Evolutionary conservation across 2,888 invertebrate species (phyloP), one percentile per base, ranked within the genome.

Genomic region (Germaria angustata): DNA sequence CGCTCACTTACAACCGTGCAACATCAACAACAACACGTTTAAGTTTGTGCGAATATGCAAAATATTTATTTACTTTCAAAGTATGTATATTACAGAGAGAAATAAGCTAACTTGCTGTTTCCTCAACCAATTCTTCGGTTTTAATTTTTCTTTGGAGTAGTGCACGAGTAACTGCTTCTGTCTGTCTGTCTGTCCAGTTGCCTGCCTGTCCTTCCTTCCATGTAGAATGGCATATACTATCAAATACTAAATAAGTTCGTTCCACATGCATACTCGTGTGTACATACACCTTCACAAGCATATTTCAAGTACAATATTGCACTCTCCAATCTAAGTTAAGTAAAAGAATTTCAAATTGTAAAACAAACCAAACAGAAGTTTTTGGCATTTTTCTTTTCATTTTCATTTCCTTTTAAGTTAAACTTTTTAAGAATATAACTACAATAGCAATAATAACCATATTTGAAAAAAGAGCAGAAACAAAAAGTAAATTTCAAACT

Each of bases 311-410:
- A 59, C 57, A 51, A 59, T 73, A 71, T 59, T 71, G 76, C 55
- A 59, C 63, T 65, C 59, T 63, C 55, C 66, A 68, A 73, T 73
- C 53, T 39, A 77, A 69, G 68, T 72, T 63, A 78, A 78, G 78
- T 81, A 73, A 73, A 81, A 57, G 73, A 78, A 78, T 78, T 81
- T 55, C 49, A 78, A 73, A 73, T 75, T 81, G 73, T 69, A 78
- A 78, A 81, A 81, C 81, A 78, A 77, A 73, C 81, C 72, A 73
- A 78, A 68, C 72, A 78, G 81, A 81, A 78, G 73, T 81, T 81
- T 78, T 78, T 75, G 53, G 66, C 53, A 79, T 72, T 79, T 65
- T 72, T 79, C 71, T 57, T 79, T 79, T 76, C 76, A 49, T 65
- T 55, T 63, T 32, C 49, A 72, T 79, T 78, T 78, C 71, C 71